These are phyloP conservation scores for Nephila pilipes DNA, from an alignment of 1,140 invertebrate genomes.

Conservation along the genomic window DNA sequence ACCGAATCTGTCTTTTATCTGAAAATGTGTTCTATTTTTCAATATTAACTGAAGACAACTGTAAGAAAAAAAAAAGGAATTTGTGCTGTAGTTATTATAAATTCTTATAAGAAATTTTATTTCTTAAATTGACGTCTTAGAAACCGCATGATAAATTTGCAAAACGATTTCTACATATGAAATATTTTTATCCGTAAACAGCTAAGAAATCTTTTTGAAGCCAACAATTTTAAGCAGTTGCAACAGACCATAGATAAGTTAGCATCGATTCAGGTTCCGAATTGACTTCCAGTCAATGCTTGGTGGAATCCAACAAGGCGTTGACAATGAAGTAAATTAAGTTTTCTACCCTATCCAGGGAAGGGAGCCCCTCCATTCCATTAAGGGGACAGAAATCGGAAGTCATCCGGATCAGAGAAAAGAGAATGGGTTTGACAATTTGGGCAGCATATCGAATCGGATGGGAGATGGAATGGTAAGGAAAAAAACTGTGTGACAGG, in stretches of 20 bases:
- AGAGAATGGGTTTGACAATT: slow-evolving; percentile 29
- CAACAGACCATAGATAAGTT: background rate
- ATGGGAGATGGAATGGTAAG: background rate
- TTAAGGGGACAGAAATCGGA: slow-evolving; percentile 49
- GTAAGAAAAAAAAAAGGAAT: too few species aligned
- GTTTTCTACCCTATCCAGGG: background rate
- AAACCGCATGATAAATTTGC: too few species aligned
- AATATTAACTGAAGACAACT: too few species aligned
- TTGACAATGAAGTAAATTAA: slow-evolving; percentile 54
- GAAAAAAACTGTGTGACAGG: background rate
- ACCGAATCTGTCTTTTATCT: too few species aligned
- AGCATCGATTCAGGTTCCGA: background rate
- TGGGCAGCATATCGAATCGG: slow-evolving; percentile 19
- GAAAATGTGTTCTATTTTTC: too few species aligned
- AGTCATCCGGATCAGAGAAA: background rate
- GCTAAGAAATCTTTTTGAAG: background rate
- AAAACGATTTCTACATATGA: too few species aligned
- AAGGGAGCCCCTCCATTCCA: slow-evolving; percentile 1
- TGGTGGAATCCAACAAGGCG: slow-evolving; percentile 34
- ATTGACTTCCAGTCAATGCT: slow-evolving; percentile 27
- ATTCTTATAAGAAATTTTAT: too few species aligned
- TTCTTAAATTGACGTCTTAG: too few species aligned
- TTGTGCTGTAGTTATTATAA: too few species aligned
- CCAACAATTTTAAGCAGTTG: background rate
- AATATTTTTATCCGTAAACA: too few species aligned